Evolutionary conservation across 2,888 invertebrate genomes (phyloP), one percentile per base, ranked within the genome.

Genomic region (Leptinotarsa tumamoca): DNA sequence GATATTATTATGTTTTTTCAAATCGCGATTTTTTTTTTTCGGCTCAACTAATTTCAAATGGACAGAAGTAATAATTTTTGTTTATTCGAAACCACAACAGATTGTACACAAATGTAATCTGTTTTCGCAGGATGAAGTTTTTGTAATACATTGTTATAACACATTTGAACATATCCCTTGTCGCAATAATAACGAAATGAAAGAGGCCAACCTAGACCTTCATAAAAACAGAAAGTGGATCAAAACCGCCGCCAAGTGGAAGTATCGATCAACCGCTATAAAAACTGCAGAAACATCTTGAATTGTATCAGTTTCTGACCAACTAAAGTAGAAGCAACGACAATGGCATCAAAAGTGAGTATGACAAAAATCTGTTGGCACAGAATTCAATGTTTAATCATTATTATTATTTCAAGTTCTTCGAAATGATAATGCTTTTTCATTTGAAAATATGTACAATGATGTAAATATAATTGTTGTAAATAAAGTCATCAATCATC

Each of bases 211-310:
- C 87, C 86, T 83, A 87, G 86, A 86, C 87, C 87, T 87, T 87
- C 85, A 80, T 74, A 74, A 80, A 82, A 81, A 84, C 82, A 80
- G 87, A 87, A 87, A 87, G 87, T 87, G 85, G 85, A 86, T 84
- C 1, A 14, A 51, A 17, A 21, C 1, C 5, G 27, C 67, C 15
- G 33, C 33, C 80, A 77, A 76, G 72, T 79, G 80, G 79, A 77
- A 77, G 54, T 52, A 23, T 67, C 15, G 14, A 5, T 27, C 5
- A 27, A 27, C 66, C 67, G 73, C 81, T 83, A 83, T 84, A 84
- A 83, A 84, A 83, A 78, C 78, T 74, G 66, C 71, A 75, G 74
- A 77, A 79, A 76, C 73, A 75, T 73, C 75, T 68, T 66, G 67
- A 74, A 72, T 58, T 68, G 79, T 82, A 84, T 85, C 85, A 85